Evolutionary conservation across 2,888 invertebrate genomes (phyloP).

Genomic region (Ennomos erosarius): DNA sequence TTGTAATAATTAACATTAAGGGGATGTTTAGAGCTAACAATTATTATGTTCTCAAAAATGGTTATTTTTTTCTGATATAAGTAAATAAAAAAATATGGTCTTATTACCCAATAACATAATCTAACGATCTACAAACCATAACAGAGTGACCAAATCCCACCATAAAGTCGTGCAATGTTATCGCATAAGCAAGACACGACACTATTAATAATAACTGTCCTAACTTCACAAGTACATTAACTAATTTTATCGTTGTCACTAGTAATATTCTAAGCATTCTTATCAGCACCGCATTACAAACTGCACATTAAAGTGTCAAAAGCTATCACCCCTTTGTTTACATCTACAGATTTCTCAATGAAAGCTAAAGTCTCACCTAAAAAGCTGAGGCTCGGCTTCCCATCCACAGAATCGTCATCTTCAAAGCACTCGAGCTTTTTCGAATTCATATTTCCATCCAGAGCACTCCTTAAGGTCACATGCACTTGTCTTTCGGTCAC

Average conservation of each 20-base stretch:
- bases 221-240: constrained; percentile 35
- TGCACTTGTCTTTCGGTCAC: constrained; percentile 68
- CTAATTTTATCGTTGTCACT: constrained; percentile 47
- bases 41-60: too few relatives aligned
- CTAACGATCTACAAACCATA: constrained; percentile 1
- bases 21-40: too few relatives aligned
- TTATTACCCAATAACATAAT: too few relatives aligned
- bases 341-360: constrained; percentile 25
- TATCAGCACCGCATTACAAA: constrained; percentile 26
- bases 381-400: constrained; percentile 80
- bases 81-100: too few relatives aligned
- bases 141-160: constrained; percentile 36
- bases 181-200: constrained; percentile 46
- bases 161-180: constrained; percentile 45
- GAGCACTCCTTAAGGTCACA: constrained; percentile 61
- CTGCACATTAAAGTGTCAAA: constrained; percentile 41
- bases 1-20: too few relatives aligned
- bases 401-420: constrained; percentile 75
- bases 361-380: constrained; percentile 67
- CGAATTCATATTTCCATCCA: constrained; percentile 75
- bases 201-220: constrained; percentile 49
- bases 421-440: constrained; percentile 82
- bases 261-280: constrained; percentile 29
- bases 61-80: too few relatives aligned
- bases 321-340: constrained; percentile 44